Evolutionary conservation across 1,140 invertebrate species (phyloP), one percentile per base, ranked within the genome.

Genomic region (Drosophila jambulina): DNA sequence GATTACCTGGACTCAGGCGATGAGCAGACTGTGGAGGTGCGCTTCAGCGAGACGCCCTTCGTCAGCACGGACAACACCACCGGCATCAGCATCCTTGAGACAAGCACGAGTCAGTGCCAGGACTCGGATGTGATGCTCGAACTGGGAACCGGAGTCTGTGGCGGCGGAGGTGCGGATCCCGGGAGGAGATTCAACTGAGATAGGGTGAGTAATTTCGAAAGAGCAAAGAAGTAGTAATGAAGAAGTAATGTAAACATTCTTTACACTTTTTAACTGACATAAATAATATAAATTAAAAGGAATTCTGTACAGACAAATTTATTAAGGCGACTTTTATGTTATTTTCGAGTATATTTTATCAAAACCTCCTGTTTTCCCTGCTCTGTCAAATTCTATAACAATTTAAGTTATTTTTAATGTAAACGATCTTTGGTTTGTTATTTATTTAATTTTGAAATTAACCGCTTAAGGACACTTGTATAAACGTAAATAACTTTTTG

Each of bases 51-150:
- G 58, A 92, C 91, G 5, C 88, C 91, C 0, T 92, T 92, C 32
- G 80, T 92, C n/a, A 92, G 91, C 75, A 88, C 85, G 36, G 91
- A 92, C 25, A 92, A 91, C 43, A 77, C 82, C 34, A 92, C 88
- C 21, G 81, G 67, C 19, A 82, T 80, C 59, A 92, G 91, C 60
- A 80, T 79, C 34, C 42, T 92, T 29, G 91, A 91, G 59, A 63
- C 78, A 42, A 85, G 85, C 45, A 69, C 65, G 8, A 63, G 49
- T 13, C 57, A 71, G 3, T 67, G 72, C 49, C 60, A 78, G 25
- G 81, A 75, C 27, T 40, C 67, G 8, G 70, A 71, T 32, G 53
- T 42, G 58, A 51, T 75, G 59, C 34, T 74, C 29, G 71, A 80
- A 2, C 25, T 80, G 53, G 71, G 63, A 7, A 36, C 36, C 9